These are phyloP conservation scores for Syngnathus rostellatus DNA, from an alignment of 2,797 vertebrate species.

Conservation along the genomic window DNA sequence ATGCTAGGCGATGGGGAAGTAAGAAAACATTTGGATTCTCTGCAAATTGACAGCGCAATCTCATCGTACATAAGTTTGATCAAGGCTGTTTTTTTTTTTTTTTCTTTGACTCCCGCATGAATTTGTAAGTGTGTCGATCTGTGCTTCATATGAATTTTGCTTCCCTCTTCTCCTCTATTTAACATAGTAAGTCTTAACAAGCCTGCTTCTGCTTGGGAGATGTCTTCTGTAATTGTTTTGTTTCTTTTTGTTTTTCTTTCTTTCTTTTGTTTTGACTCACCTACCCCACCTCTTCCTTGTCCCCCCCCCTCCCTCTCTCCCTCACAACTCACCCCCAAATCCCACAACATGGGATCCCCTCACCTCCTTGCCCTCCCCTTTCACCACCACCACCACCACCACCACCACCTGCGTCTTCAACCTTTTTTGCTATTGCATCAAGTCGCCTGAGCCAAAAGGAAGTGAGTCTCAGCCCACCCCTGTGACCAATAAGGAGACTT, in stretches of 20 bases:
- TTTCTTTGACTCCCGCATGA: slow-evolving; percentile 61
- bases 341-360: slow-evolving; percentile 9
- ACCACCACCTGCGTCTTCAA: slow-evolving; percentile 46
- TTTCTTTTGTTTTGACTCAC: slow-evolving; percentile 40
- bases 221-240: slow-evolving; percentile 68
- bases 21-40: neutral
- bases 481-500: slow-evolving; percentile 82
- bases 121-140: slow-evolving; percentile 64
- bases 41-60: neutral
- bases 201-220: slow-evolving; percentile 73
- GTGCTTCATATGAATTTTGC: slow-evolving; percentile 60
- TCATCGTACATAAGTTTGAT: slow-evolving; percentile 23
- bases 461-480: slow-evolving; percentile 85
- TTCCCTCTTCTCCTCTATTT: slow-evolving; percentile 54
- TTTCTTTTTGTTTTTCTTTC: slow-evolving; percentile 42
- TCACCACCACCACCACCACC: slow-evolving; percentile 35
- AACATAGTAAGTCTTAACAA: slow-evolving; percentile 67
- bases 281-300: slow-evolving; percentile 25
- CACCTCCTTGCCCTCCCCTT: slow-evolving; percentile 2
- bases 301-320: slow-evolving; percentile 18
- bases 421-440: slow-evolving; percentile 68
- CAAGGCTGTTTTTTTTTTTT: slow-evolving; percentile 38
- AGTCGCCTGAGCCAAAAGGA: slow-evolving; percentile 83
- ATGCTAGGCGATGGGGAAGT: neutral
- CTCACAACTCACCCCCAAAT: slow-evolving; percentile 2